These are phyloP conservation scores for Bactericera cockerelli DNA, from an alignment of 1,140 invertebrate species.

Conservation along the genomic window DNA sequence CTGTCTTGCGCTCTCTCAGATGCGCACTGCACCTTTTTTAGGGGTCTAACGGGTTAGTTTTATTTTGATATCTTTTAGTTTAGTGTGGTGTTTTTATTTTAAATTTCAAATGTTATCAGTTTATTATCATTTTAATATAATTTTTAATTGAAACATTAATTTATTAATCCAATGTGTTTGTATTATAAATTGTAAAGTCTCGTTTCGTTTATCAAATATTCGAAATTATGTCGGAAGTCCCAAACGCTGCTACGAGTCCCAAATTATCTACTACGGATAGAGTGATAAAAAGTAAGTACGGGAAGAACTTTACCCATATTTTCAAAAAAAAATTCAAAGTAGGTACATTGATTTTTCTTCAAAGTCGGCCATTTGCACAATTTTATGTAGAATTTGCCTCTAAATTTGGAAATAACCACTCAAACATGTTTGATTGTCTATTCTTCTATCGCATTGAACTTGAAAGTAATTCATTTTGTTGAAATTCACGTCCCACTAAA, in stretches of 20 bases:
- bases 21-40: conserved; percentile 6
- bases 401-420: not conserved
- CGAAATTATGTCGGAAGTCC: not conserved
- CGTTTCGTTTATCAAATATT: not conserved
- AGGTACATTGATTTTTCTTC: conserved; percentile 1
- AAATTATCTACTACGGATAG: conserved; percentile 6
- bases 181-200: not conserved
- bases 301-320: not conserved
- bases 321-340: not conserved
- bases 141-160: not conserved
- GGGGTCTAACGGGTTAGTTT: conserved; percentile 1
- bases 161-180: not conserved
- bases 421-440: not conserved
- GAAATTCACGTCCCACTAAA: no score
- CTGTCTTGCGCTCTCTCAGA: not conserved
- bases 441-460: not conserved
- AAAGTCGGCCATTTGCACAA: not conserved
- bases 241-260: not conserved
- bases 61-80: conserved; percentile 4
- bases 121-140: conserved; percentile 1
- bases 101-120: conserved; percentile 5
- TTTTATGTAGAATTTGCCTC: not conserved
- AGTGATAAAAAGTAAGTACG: conserved; percentile 4
- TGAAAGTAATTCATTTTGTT: not conserved
- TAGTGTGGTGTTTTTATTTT: conserved; percentile 4